These are phyloP conservation scores for Pseudomyrmex concolor DNA, from an alignment of 1,140 invertebrate genomes.

Conservation along the genomic window DNA sequence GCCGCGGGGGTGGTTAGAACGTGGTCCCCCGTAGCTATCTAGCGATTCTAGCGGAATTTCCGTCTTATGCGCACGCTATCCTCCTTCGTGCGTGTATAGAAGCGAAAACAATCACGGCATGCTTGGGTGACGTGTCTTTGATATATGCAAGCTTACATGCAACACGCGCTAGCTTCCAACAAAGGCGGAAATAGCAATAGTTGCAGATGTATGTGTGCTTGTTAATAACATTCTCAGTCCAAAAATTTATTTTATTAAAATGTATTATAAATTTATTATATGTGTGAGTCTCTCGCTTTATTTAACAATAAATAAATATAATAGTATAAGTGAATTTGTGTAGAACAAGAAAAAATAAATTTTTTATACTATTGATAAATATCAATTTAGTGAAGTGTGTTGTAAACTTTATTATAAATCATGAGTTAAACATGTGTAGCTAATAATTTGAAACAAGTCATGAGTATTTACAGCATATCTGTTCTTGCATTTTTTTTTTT, in stretches of 20 bases:
- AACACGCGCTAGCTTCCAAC: not conserved
- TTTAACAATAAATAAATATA: not conserved
- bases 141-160: constrained; percentile 6
- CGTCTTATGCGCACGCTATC: constrained; percentile 51
- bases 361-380: no score
- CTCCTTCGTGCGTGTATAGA: constrained; percentile 4
- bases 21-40: constrained; percentile 32
- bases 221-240: not conserved
- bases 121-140: constrained; percentile 37
- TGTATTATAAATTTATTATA: not conserved
- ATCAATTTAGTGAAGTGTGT: no score
- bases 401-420: constrained; percentile 1
- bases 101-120: constrained; percentile 35
- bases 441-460: not conserved
- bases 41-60: constrained; percentile 41
- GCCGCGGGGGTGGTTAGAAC: constrained; percentile 23
- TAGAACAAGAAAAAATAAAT: no score
- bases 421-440: not conserved
- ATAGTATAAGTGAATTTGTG: not conserved
- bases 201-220: constrained; percentile 30
- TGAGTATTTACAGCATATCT: not conserved
- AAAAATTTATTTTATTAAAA: constrained; percentile 4
- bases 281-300: not conserved
- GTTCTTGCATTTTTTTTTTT: not conserved
- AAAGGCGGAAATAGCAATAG: not conserved